Conservation (phyloP, 2,113 vertebrate species). For the Puffinus mauretanicus region DNA sequence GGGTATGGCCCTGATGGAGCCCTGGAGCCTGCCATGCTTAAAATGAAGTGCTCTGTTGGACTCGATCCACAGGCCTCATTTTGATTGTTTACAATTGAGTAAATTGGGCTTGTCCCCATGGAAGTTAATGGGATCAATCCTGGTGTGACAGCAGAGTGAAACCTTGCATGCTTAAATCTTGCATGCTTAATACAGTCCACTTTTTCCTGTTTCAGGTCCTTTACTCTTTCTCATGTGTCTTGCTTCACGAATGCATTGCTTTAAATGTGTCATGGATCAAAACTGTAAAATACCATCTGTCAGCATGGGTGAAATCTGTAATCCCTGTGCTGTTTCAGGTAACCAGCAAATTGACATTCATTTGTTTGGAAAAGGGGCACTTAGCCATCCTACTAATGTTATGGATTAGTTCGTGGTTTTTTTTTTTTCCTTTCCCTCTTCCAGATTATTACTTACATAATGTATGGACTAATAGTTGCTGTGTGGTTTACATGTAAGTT, state of each 20-base stretch:
- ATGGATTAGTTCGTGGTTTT: neutral
- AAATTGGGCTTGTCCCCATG: neutral
- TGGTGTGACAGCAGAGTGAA: constrained; percentile 13
- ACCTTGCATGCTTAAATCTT: neutral
- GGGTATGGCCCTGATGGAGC: neutral
- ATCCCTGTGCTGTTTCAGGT: constrained; percentile 26
- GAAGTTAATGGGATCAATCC: constrained; percentile 9
- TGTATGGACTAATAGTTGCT: neutral
- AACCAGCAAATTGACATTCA: neutral
- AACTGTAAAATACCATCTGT: constrained; percentile 1
- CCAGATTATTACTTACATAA: constrained; percentile 1
- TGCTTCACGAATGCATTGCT: neutral
- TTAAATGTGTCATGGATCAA: neutral
- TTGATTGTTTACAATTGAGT: neutral
- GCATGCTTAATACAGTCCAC: neutral
- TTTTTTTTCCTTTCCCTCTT: too few relatives aligned
- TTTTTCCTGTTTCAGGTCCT: neutral
- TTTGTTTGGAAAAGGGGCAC: neutral
- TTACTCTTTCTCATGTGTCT: neutral
- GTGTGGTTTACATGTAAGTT: neutral
- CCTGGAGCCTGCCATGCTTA: neutral
- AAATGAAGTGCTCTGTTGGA: neutral
- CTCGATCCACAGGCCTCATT: neutral
- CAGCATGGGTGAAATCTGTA: neutral
- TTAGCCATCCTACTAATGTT: neutral